A percentile compares a stretch with the other conserved stretches of the same genome.
Conservation (phyloP, 2,113 vertebrate species). For the Oreochromis aureus region DNA sequence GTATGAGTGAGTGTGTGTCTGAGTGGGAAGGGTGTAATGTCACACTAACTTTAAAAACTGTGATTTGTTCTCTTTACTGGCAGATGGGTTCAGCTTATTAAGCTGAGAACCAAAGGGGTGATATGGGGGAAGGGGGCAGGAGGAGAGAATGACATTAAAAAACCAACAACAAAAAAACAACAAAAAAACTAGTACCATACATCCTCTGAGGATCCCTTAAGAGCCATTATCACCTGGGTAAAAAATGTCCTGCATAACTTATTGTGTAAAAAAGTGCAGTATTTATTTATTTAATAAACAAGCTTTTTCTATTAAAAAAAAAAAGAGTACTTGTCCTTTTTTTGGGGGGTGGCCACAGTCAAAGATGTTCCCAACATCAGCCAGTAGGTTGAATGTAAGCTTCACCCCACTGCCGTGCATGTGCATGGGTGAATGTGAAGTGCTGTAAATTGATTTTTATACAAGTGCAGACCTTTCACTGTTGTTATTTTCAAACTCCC, state of each 20-base stretch:
- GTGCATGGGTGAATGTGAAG: not conserved
- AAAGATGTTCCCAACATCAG: not conserved
- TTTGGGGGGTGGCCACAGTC: not conserved
- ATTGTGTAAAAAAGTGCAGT: slow-evolving; percentile 89
- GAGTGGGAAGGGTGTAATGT: slow-evolving; percentile 23
- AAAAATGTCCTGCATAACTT: slow-evolving; percentile 83
- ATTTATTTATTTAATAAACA: slow-evolving; percentile 89
- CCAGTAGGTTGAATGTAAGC: not conserved
- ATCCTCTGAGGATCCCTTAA: slow-evolving; percentile 3
- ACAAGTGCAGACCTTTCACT: not conserved
- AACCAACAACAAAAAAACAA: not conserved
- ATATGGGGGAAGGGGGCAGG: not conserved
- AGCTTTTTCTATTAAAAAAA: slow-evolving; percentile 51
- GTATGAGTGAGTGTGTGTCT: not conserved
- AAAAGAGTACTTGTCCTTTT: not conserved
- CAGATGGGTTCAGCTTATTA: slow-evolving; percentile 15
- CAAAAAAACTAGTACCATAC: not conserved
- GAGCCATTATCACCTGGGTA: slow-evolving; percentile 40
- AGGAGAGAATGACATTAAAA: not conserved
- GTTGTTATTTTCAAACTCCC: not conserved
- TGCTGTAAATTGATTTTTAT: not conserved
- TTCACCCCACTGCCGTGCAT: not conserved
- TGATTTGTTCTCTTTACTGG: slow-evolving; percentile 54
- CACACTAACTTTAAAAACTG: slow-evolving; percentile 55
- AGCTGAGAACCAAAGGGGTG: slow-evolving; percentile 7